A percentile compares a stretch with the other conserved stretches of the same genome.
phyloP scores from a whole-genome alignment of 2,113 vertebrate species.

The Baryphthengus martii region DNA sequence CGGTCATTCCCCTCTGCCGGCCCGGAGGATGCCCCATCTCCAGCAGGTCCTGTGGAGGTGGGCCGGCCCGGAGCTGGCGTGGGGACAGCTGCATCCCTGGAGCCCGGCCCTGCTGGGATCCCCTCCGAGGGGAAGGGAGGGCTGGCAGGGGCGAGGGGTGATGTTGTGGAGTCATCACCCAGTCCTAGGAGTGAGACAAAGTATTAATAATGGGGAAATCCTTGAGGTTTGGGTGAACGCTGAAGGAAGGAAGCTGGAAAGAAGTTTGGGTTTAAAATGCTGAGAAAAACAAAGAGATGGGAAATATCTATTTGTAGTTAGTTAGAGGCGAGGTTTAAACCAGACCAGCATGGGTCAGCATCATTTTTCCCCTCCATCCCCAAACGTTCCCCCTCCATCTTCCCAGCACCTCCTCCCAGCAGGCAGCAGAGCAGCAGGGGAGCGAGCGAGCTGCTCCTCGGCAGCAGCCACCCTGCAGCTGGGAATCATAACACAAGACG shows the following conservation, averaged over 20 bases:
- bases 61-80: background rate
- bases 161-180: background rate
- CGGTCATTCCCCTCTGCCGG: background rate
- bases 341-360: background rate
- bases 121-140: background rate
- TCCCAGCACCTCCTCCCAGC: background rate
- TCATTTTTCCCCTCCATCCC: fast-evolving
- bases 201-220: background rate
- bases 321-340: background rate
- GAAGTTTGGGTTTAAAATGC: background rate
- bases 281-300: background rate
- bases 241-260: background rate
- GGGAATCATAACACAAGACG: background rate
- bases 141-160: fast-evolving
- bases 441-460: background rate
- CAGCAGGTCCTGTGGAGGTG: fast-evolving
- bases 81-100: background rate
- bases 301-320: background rate
- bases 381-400: background rate
- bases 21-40: background rate
- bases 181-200: slow-evolving; percentile 50
- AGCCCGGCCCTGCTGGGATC: background rate
- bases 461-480: background rate
- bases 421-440: background rate
- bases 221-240: background rate